A percentile compares a stretch with the other conserved stretches of the same genome.
Evolutionary conservation across 2,888 invertebrate species (phyloP).

Genomic region (Troilus luridus): DNA sequence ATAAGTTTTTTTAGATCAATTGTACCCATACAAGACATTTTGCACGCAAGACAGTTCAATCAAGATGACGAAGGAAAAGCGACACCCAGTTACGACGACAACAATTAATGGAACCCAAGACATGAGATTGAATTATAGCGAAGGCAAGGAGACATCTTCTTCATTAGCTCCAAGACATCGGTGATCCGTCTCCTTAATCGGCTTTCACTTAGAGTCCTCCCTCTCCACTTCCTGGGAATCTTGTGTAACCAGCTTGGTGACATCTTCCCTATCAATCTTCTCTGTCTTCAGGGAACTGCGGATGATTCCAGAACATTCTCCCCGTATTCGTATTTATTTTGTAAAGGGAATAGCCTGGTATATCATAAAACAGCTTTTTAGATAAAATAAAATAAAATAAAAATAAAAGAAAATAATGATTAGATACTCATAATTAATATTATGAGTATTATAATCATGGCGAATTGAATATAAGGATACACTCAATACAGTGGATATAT

Average conservation of each 20-base stretch:
- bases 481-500: too few relatives aligned
- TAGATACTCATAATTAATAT: too few relatives aligned
- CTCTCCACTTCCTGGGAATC: neutral
- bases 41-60: neutral
- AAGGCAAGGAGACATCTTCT: neutral
- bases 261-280: neutral
- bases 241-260: neutral
- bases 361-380: too few relatives aligned
- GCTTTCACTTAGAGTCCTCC: conserved; percentile 19
- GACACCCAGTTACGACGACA: neutral
- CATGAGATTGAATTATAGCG: neutral
- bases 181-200: conserved; percentile 8
- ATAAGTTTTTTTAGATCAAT: too few relatives aligned
- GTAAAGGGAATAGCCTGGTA: neutral
- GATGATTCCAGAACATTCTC: neutral
- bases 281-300: neutral
- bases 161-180: neutral
- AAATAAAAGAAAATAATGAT: too few relatives aligned
- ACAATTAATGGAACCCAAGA: neutral
- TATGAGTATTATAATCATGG: too few relatives aligned
- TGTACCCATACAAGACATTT: too few relatives aligned
- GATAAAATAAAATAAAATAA: too few relatives aligned
- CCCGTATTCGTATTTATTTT: neutral
- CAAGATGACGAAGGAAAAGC: neutral
- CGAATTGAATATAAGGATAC: too few relatives aligned